phyloP scores from a whole-genome alignment of 2,113 vertebrate genomes.

The Synchiropus splendidus region DNA sequence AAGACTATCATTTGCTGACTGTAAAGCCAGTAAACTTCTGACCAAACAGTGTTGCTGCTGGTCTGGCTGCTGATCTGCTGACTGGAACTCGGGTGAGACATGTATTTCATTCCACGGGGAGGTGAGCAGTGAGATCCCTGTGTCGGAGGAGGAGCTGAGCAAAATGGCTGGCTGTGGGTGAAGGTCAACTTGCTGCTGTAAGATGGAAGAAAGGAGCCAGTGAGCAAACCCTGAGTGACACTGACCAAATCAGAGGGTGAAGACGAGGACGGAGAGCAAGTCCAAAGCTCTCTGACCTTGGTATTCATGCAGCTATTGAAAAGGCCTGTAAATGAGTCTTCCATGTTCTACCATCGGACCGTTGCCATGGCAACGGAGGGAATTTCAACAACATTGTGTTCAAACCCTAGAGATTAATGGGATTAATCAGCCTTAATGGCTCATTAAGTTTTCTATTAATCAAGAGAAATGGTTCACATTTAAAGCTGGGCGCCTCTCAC shows the following conservation, averaged over 20 bases:
- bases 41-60: no score
- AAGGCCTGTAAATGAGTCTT: no score
- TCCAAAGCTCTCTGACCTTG: no score
- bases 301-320: no score
- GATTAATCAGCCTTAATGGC: constrained; percentile 68
- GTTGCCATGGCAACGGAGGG: constrained; percentile 58
- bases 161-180: constrained; percentile 54
- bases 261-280: no score
- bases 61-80: no score
- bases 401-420: constrained; percentile 57
- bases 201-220: constrained; percentile 14
- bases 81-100: constrained; percentile 23
- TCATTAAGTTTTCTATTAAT: constrained; percentile 69
- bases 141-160: constrained; percentile 34
- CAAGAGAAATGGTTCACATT: constrained; percentile 31
- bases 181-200: constrained; percentile 48
- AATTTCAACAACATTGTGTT: constrained; percentile 50
- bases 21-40: no score
- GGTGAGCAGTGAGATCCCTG: constrained; percentile 10
- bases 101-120: constrained; percentile 42
- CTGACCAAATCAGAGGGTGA: constrained; percentile 5
- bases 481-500: no score
- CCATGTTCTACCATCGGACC: no score
- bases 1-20: no score
- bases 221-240: constrained; percentile 41